A percentile compares a stretch with the other conserved stretches of the same genome.
Conservation (phyloP, 2,888 invertebrate species). For the Apodemia duryi region DNA sequence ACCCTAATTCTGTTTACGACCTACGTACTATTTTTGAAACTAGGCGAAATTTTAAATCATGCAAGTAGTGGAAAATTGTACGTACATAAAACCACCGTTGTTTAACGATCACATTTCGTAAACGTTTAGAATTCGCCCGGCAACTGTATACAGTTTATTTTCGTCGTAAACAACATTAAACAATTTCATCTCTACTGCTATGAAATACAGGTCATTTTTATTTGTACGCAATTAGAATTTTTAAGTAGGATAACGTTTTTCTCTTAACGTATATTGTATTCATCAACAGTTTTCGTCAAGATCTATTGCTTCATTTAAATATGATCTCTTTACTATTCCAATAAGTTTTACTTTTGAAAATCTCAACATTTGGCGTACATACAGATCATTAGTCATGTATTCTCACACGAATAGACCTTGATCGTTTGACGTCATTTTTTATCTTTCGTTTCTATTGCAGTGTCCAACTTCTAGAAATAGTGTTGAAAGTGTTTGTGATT, state of each 20-base stretch:
- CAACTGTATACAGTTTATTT: constrained; percentile 34
- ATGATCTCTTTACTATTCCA: constrained; percentile 19
- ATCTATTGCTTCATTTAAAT: constrained; percentile 13
- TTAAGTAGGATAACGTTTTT: constrained; percentile 24
- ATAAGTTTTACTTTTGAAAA: constrained; percentile 18
- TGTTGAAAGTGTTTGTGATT: constrained; percentile 26
- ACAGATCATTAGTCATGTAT: constrained; percentile 36
- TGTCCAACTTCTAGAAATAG: constrained; percentile 20
- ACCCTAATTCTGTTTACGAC: not conserved
- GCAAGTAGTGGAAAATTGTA: constrained; percentile 20
- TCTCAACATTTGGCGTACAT: constrained; percentile 27
- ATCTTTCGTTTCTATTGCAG: constrained; percentile 28
- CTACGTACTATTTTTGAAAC: constrained; percentile 1
- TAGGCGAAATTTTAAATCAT: constrained; percentile 15
- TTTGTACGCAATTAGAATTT: constrained; percentile 17
- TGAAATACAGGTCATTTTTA: constrained; percentile 19
- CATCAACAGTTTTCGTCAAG: constrained; percentile 12
- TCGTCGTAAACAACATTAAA: constrained; percentile 22
- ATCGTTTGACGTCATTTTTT: constrained; percentile 33
- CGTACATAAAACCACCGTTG: constrained; percentile 25
- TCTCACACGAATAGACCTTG: constrained; percentile 30
- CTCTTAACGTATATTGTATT: constrained; percentile 19
- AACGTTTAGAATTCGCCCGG: constrained; percentile 30
- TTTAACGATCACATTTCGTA: constrained; percentile 28
- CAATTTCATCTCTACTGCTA: constrained; percentile 22